A percentile compares a stretch with the other conserved stretches of the same genome.
Evolutionary conservation across 2,113 vertebrate species (phyloP).

Genomic region (Corvus hawaiiensis): DNA sequence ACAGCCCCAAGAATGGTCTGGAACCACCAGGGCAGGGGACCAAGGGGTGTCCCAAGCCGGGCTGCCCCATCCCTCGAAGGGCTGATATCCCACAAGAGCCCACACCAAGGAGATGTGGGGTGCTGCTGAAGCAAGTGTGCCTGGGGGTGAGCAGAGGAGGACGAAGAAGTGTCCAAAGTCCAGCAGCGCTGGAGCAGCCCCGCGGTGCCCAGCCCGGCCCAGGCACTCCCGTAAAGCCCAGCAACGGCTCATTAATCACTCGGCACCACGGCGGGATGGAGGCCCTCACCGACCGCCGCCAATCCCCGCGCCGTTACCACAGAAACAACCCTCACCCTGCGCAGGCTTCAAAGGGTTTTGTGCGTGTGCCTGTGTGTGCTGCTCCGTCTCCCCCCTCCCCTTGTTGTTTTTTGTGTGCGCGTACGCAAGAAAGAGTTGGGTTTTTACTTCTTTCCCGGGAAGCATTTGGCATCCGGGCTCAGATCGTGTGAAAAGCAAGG

Average conservation of each 20-base stretch:
- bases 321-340: conserved; percentile 82
- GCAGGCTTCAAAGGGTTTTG: conserved; percentile 71
- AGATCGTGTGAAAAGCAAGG: not conserved
- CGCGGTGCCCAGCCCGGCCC: not conserved
- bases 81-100: not conserved
- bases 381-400: conserved; percentile 3
- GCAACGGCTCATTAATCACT: conserved; percentile 69
- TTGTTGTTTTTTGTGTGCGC: conserved; percentile 23
- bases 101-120: fast-evolving
- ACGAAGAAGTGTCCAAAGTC: fast-evolving
- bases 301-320: conserved; percentile 73
- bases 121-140: fast-evolving
- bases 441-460: conserved; percentile 20
- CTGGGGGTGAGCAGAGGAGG: fast-evolving
- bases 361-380: conserved; percentile 45
- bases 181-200: fast-evolving
- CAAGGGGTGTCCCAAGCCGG: not conserved
- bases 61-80: not conserved
- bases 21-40: not conserved
- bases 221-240: not conserved
- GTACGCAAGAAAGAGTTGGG: not conserved
- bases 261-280: conserved; percentile 58
- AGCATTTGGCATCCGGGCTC: conserved; percentile 15
- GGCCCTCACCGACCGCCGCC: conserved; percentile 56
- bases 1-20: not conserved